phyloP scores from a whole-genome alignment of 2,113 vertebrate species.

The Colinus virginianus region DNA sequence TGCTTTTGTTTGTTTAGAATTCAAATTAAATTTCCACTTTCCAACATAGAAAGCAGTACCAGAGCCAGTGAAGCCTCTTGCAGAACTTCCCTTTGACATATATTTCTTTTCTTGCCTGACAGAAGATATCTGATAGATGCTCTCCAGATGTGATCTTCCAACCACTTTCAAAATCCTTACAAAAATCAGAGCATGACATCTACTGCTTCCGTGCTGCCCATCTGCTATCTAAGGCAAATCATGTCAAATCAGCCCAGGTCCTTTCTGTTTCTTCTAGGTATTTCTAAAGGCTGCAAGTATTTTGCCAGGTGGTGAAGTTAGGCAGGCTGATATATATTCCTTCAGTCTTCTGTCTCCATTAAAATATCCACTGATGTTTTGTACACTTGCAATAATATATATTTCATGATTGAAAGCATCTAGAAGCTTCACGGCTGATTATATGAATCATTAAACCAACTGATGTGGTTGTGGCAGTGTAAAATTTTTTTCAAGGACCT shows the following conservation, averaged over 20 bases:
- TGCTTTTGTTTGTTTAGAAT: not conserved
- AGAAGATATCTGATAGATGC: not conserved
- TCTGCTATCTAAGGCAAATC: not conserved
- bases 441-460: not conserved
- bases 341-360: not conserved
- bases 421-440: not conserved
- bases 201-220: not conserved
- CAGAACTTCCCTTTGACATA: not conserved
- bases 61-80: not conserved
- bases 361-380: constrained; percentile 11
- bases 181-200: not conserved
- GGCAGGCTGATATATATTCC: not conserved
- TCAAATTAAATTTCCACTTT: not conserved
- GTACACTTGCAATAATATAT: not conserved
- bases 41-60: not conserved
- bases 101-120: not conserved
- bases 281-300: not conserved
- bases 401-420: not conserved
- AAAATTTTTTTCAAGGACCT: not conserved
- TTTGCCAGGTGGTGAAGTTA: not conserved
- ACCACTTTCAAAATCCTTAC: no score
- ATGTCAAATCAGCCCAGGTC: not conserved
- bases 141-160: not conserved
- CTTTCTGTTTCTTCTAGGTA: not conserved
- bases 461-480: not conserved